phyloP scores from a whole-genome alignment of 2,113 vertebrate genomes.

The Ginglymostoma cirratum region DNA sequence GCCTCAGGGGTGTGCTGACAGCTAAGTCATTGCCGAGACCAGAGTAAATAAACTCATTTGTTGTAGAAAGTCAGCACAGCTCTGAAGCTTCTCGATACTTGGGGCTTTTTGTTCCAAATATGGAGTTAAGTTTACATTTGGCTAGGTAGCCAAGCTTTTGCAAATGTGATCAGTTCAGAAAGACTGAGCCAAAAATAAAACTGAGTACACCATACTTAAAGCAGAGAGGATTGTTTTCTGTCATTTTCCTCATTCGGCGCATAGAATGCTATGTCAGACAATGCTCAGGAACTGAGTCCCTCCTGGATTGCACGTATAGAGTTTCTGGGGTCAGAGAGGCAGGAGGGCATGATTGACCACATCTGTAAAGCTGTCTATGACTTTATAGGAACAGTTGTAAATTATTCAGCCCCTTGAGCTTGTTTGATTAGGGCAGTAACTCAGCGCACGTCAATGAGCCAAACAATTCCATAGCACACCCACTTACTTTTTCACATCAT shows the following conservation, averaged over 20 bases:
- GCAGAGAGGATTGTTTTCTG: not conserved
- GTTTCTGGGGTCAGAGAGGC: not conserved
- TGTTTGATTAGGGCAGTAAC: not conserved
- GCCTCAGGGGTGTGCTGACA: not conserved
- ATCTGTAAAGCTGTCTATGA: not conserved
- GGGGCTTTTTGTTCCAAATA: not conserved
- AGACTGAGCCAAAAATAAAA: not conserved
- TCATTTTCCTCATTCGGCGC: not conserved
- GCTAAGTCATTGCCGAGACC: not conserved
- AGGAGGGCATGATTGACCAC: not conserved
- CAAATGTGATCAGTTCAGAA: conserved; percentile 8
- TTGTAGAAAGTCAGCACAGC: not conserved
- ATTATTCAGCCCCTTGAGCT: not conserved
- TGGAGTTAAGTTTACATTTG: not conserved
- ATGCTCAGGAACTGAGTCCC: not conserved
- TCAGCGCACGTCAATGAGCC: no score
- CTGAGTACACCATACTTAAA: not conserved
- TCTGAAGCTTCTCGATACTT: not conserved
- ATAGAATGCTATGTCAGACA: not conserved
- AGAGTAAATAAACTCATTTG: not conserved
- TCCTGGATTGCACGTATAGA: not conserved
- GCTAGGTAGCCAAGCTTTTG: not conserved
- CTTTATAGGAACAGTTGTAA: not conserved
- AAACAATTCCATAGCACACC: no score
- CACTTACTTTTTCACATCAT: no score